Percentiles rank a stretch among this genome's conserved stretches.
These are phyloP conservation scores for Rhynchonycteris naso DNA, from an alignment of 2,797 vertebrate species.

Conservation along the genomic window DNA sequence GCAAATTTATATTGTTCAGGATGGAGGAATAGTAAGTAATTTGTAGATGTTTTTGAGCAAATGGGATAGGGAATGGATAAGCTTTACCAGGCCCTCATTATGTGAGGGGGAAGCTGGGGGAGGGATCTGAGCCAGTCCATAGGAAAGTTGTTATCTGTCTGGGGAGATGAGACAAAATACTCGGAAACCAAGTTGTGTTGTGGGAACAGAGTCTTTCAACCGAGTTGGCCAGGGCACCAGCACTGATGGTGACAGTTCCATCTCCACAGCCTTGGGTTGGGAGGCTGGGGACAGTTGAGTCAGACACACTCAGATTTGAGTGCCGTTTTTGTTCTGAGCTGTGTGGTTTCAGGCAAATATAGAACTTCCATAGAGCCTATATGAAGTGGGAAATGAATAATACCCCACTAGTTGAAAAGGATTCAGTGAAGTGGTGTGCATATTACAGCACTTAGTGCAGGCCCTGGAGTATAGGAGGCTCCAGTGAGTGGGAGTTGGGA, in stretches of 20 bases:
- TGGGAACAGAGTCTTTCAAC: background rate
- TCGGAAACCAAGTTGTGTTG: background rate
- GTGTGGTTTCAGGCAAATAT: constrained; percentile 6
- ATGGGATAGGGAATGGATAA: background rate
- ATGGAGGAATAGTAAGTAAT: background rate
- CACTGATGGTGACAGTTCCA: background rate
- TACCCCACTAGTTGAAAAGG: background rate
- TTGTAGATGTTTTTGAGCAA: background rate
- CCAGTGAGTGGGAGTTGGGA: background rate
- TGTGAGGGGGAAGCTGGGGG: background rate
- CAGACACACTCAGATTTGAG: background rate
- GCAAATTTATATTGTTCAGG: background rate
- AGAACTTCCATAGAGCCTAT: background rate
- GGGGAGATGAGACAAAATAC: background rate
- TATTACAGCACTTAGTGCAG: background rate
- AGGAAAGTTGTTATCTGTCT: background rate
- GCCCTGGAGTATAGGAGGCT: background rate
- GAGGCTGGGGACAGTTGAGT: background rate
- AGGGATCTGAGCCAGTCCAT: background rate
- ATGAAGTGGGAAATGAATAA: background rate
- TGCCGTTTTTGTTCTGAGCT: background rate
- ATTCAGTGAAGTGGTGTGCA: background rate
- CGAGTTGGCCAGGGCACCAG: background rate
- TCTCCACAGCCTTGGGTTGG: too few species aligned
- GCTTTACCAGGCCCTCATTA: background rate